phyloP scores from a whole-genome alignment of 2,888 invertebrate species.

The Drosophila parthenogenetica region DNA sequence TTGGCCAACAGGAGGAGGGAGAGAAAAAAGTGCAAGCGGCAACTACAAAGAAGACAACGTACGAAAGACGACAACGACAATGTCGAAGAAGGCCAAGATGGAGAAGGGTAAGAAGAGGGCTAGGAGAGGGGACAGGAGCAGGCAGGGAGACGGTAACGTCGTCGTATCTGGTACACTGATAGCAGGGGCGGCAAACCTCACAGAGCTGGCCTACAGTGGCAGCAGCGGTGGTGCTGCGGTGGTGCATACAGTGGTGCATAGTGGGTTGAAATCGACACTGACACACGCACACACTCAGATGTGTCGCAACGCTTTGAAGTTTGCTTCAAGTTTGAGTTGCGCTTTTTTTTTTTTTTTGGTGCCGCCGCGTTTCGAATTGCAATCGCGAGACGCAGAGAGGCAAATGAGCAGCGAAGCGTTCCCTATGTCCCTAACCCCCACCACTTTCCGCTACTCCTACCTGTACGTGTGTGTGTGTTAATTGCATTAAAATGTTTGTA shows the following conservation, averaged over 20 bases:
- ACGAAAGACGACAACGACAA: conserved; percentile 44
- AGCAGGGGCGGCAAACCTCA: conserved; percentile 72
- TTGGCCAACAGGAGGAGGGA: conserved; percentile 17
- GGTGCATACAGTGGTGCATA: conserved; percentile 39
- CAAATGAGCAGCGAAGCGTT: conserved; percentile 68
- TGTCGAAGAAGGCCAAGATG: conserved; percentile 37
- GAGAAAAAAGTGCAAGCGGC: conserved; percentile 57
- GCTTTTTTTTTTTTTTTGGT: conserved; percentile 63
- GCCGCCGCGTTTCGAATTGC: conserved; percentile 74
- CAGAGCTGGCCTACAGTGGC: conserved; percentile 42
- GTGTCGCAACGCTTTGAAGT: conserved; percentile 25
- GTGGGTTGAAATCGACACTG: conserved; percentile 67
- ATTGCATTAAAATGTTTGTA: conserved; percentile 84
- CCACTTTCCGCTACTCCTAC: not conserved
- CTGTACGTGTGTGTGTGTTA: conserved; percentile 75
- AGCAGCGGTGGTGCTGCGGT: conserved; percentile 1
- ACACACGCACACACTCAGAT: conserved; percentile 57
- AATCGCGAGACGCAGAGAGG: conserved; percentile 54
- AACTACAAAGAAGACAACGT: conserved; percentile 63
- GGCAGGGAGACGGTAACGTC: conserved; percentile 26
- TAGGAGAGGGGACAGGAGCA: not conserved
- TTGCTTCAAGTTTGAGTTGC: conserved; percentile 54
- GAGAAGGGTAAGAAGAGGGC: not conserved
- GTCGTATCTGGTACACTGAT: conserved; percentile 74
- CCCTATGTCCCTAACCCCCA: conserved; percentile 7